Evolutionary conservation across 2,797 vertebrate species (phyloP).

Genomic region (Pempheris klunzingeri): DNA sequence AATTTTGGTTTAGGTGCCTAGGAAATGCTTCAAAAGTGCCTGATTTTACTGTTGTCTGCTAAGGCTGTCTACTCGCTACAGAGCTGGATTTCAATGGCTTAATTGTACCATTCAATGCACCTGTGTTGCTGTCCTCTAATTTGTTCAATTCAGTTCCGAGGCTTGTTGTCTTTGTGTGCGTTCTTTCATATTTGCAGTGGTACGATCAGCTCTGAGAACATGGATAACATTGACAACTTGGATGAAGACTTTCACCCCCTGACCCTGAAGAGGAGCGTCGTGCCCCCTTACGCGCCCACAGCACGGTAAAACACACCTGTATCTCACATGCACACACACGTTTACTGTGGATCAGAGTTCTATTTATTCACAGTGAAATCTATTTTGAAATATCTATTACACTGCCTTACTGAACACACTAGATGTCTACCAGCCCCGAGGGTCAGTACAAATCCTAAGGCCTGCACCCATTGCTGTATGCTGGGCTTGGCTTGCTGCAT

Average conservation of each 20-base stretch:
- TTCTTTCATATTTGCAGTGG: slow-evolving; percentile 73
- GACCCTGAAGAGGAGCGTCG: slow-evolving; percentile 65
- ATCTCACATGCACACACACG: background rate
- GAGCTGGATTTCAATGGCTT: too few relatives aligned
- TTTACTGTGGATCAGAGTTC: background rate
- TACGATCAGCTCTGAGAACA: slow-evolving; percentile 75
- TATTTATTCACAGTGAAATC: background rate
- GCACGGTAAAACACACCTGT: slow-evolving; percentile 67
- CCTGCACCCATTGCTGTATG: too few relatives aligned
- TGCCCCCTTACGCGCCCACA: slow-evolving; percentile 60
- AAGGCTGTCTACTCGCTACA: too few relatives aligned
- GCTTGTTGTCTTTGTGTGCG: background rate
- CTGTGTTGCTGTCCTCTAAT: too few relatives aligned
- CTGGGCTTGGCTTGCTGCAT: too few relatives aligned
- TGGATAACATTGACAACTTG: slow-evolving; percentile 79
- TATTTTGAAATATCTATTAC: slow-evolving; percentile 3
- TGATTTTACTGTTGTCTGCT: too few relatives aligned
- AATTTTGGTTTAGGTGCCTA: too few relatives aligned
- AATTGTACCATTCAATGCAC: too few relatives aligned
- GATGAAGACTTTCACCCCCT: slow-evolving; percentile 69
- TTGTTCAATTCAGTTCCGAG: too few relatives aligned
- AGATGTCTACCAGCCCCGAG: too few relatives aligned
- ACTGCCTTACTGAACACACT: background rate
- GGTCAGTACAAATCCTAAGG: too few relatives aligned
- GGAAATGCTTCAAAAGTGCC: too few relatives aligned